These are phyloP conservation scores for Sebastes aleutianus DNA, from an alignment of 2,797 vertebrate species.

Conservation along the genomic window DNA sequence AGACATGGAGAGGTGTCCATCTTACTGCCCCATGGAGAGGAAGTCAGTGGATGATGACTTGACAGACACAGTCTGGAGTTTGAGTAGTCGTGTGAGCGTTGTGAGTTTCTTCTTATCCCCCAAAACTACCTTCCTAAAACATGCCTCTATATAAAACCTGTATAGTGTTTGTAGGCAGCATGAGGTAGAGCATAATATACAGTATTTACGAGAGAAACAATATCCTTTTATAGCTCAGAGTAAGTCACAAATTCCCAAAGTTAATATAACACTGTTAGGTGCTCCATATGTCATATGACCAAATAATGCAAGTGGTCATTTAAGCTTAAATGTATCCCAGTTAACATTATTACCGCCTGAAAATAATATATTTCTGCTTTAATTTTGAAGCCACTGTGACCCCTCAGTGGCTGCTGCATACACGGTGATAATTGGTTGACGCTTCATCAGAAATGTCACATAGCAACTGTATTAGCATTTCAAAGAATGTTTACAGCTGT, in stretches of 20 bases:
- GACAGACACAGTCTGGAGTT: neutral
- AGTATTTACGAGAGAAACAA: neutral
- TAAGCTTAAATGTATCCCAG: neutral
- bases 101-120: neutral
- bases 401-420: neutral
- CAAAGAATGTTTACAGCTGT: slow-evolving; percentile 34
- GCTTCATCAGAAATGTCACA: slow-evolving; percentile 12
- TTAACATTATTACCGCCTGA: neutral
- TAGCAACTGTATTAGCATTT: slow-evolving; percentile 35
- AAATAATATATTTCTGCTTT: neutral
- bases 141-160: neutral
- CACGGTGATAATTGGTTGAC: neutral
- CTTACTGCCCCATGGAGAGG: neutral
- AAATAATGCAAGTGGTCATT: neutral
- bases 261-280: neutral
- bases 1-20: slow-evolving; percentile 14
- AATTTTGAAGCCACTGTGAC: neutral
- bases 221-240: neutral
- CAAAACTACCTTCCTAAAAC: neutral
- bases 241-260: neutral
- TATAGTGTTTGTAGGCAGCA: neutral
- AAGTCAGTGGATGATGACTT: slow-evolving; percentile 8
- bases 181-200: neutral
- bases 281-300: neutral
- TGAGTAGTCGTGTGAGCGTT: neutral